These are phyloP conservation scores for Zosterops lateralis DNA, from an alignment of 2,113 vertebrate genomes.

Conservation along the genomic window DNA sequence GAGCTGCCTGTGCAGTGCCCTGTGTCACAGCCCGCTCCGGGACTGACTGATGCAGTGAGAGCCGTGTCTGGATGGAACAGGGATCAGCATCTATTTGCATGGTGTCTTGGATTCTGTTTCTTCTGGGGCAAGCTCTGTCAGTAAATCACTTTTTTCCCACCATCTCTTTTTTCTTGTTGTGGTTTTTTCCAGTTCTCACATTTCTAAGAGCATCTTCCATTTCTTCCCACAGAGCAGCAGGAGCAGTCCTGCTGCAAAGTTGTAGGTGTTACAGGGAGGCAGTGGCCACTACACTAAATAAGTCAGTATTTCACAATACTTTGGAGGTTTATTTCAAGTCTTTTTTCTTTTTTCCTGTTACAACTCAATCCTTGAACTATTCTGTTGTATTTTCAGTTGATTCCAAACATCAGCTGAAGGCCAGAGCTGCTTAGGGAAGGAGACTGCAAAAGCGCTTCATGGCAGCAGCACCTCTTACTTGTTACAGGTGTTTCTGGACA, in stretches of 20 bases:
- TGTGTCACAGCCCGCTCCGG: not conserved
- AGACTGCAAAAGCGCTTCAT: not conserved
- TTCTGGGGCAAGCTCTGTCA: not conserved
- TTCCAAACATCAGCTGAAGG: not conserved
- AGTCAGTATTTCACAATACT: not conserved
- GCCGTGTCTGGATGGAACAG: not conserved
- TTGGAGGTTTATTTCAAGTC: not conserved
- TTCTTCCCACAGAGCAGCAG: not conserved
- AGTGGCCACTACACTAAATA: not conserved
- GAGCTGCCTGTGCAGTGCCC: not conserved
- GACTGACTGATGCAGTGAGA: not conserved
- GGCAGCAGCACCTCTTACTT: not conserved
- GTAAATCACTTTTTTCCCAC: not conserved
- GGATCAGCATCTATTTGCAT: not conserved
- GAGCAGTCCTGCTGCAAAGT: not conserved
- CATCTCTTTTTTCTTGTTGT: not conserved
- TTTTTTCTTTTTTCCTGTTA: not conserved
- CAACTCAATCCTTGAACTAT: accelerated
- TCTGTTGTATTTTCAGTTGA: not conserved
- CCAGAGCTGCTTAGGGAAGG: not conserved
- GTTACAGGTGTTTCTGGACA: not conserved
- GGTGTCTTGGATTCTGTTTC: not conserved
- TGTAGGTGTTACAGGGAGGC: not conserved
- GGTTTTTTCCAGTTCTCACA: not conserved
- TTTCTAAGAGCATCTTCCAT: not conserved